Base-by-base conservation (phyloP, 2,888 invertebrate genomes). In the Microctonus hyperodae region DNA sequence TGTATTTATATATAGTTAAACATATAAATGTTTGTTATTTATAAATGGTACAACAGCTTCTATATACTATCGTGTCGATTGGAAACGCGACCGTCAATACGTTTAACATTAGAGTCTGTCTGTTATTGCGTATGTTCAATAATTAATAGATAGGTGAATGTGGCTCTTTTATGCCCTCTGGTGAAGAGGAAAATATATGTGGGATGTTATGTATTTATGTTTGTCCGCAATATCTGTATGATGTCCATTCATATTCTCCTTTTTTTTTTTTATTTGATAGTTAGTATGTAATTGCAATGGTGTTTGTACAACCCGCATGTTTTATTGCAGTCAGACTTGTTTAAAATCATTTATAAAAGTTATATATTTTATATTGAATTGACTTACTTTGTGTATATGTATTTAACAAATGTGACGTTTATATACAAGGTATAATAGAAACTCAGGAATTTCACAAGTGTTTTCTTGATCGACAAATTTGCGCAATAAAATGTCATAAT, bases 41-140 rank as follows among this genome's bases (percentile, higher is more conserved):
- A 44, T 44, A 16, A 44, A 44, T 44, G 44, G 4, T 44, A 44
- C 20, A 44, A 6, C 9, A 16, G 20, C 3, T 20, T 44, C 9
- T 44, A 44, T 44, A 16, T 16, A 16, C 16, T 16, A 44, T 7
- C 6, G 44, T 44, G 44, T 44, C 44, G 16, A 44, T 44, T 44
- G 44, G n/a, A 44, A 44, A 44, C 20, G 16, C 16, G 16, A 44
- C 16, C 1, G 16, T 44, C 2, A 16, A 44, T 44, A 74, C 76
- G 72, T 74, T 76, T 74, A 73, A 72, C 69, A 74, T 76, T 77
- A 78, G 79, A 78, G 77, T 76, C 76, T 74, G 73, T 74, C 68
- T 73, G 72, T 74, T n/a, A n/a, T n/a, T 72, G 73, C 31, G 25
- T 44, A 74, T 76, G 79, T 80, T 81, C 78, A 78, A 80, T 81